Evolutionary conservation across 2,797 vertebrate genomes (phyloP), one percentile per base, ranked within the genome.

Genomic region (Gallinago stenura): DNA sequence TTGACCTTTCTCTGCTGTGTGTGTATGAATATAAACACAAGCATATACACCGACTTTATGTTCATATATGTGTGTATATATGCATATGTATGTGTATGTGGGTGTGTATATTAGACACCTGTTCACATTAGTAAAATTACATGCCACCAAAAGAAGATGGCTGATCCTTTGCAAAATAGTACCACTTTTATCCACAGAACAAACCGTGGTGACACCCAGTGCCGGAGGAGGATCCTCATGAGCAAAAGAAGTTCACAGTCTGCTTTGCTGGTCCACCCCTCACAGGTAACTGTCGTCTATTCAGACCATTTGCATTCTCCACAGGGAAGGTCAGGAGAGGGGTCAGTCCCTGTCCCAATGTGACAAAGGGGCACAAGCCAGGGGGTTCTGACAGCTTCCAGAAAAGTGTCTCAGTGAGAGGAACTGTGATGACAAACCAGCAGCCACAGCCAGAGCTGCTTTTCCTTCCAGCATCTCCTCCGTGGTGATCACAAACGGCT

Each of bases 391-490:
- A 24, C 68, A 62, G 24, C 21, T 54, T 39, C 39, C 72, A 62
- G 60, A 18, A 56, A 50, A 70, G 37, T 17, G 33, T 24, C 17
- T 73, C 39, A 35, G 39, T 26, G 62, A 22, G 2, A 5, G 24
- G 6, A 93, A 14, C 18, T 19, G 11, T 33, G 57, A 7, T 75
- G 69, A 35, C 16, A 86, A 80, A 43, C 13, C 48, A 77, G n/a
- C 16, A 77, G 35, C 12, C 5, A 1, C 51, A 70, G 39, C 17
- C 79, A 35, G 46, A 65, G 31, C 2, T 0, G 4, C 7, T 73
- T 70, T 73, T 62, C 43, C 6, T 48, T 33, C 30, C 5, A 0
- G 0, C 4, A 1, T 33, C 31, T 62, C 51, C 7, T 2, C 28
- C 50, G 57, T 11, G 7, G 25, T 7, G 16, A 31, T 50, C 6